These are phyloP conservation scores for Saturnia pavonia DNA, from an alignment of 2,888 invertebrate species.

Conservation along the genomic window DNA sequence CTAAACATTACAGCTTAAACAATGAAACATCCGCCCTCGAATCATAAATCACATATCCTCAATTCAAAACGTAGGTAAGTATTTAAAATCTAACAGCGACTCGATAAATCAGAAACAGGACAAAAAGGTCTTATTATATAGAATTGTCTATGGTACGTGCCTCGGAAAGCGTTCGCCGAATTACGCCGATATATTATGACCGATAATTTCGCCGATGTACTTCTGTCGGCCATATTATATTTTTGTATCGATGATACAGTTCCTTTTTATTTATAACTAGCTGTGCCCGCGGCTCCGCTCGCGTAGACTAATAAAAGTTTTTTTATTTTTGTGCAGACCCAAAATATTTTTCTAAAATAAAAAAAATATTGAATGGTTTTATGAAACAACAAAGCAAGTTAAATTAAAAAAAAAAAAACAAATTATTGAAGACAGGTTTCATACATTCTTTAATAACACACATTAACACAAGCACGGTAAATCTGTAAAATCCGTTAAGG, in stretches of 20 bases:
- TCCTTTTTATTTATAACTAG: neutral
- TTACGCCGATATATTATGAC: constrained; percentile 48
- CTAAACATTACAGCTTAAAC: constrained; percentile 1
- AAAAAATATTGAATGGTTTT: too few relatives aligned
- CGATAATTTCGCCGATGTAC: constrained; percentile 6
- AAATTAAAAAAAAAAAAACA: too few relatives aligned
- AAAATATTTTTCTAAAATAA: too few relatives aligned
- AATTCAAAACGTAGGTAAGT: constrained; percentile 11
- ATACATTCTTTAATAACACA: too few relatives aligned
- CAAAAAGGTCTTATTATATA: constrained; percentile 46
- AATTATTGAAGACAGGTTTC: too few relatives aligned
- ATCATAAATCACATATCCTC: constrained; percentile 18
- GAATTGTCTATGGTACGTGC: constrained; percentile 63
- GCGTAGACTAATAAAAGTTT: too few relatives aligned
- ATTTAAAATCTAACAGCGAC: constrained; percentile 16
- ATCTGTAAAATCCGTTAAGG: too few relatives aligned
- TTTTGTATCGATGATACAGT: neutral
- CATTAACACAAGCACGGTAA: too few relatives aligned
- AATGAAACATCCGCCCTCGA: constrained; percentile 21
- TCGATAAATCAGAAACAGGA: constrained; percentile 25
- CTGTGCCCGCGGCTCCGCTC: neutral
- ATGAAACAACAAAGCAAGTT: too few relatives aligned
- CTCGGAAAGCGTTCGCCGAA: constrained; percentile 58
- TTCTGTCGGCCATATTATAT: neutral
- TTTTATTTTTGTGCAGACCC: too few relatives aligned